A percentile compares a stretch with the other conserved stretches of the same genome.
phyloP scores from a whole-genome alignment of 2,888 invertebrate genomes.

The Pammene fasciana region DNA sequence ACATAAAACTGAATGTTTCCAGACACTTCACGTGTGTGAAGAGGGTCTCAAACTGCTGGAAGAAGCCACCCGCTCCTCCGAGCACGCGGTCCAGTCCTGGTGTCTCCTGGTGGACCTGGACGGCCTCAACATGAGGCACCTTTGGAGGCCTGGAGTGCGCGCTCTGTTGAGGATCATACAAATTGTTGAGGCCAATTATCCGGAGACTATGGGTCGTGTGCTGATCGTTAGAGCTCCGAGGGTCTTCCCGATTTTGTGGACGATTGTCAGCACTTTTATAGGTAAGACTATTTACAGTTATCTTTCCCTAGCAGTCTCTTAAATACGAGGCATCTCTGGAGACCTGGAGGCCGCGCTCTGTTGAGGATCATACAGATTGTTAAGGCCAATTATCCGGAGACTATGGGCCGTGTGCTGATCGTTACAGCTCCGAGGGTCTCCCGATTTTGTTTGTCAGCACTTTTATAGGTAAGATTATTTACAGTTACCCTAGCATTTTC shows the following conservation, averaged over 20 bases:
- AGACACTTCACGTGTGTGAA: slow-evolving; percentile 94
- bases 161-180: slow-evolving; percentile 85
- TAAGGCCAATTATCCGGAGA: slow-evolving; percentile 97
- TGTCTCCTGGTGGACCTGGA: slow-evolving; percentile 95
- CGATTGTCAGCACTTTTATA: slow-evolving; percentile 96
- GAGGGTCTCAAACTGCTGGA: slow-evolving; percentile 94
- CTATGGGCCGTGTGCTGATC: slow-evolving; percentile 95
- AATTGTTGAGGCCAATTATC: slow-evolving; percentile 96
- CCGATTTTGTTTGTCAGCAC: slow-evolving; percentile 97
- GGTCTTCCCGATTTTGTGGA: slow-evolving; percentile 98
- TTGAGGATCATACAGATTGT: slow-evolving; percentile 87
- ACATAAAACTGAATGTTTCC: slow-evolving; percentile 41
- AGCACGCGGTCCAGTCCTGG: slow-evolving; percentile 94
- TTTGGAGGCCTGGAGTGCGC: slow-evolving; percentile 96
- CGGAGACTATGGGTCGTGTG: slow-evolving; percentile 96
- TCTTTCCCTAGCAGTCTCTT: too few relatives aligned
- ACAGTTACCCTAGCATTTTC: too few relatives aligned
- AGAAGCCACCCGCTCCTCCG: slow-evolving; percentile 91
- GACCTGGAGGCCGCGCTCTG: slow-evolving; percentile 93
- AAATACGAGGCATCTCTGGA: slow-evolving; percentile 98
- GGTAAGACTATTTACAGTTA: slow-evolving; percentile 80
- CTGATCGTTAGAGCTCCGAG: slow-evolving; percentile 95
- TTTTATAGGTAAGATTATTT: slow-evolving; percentile 88
- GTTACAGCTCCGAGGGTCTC: slow-evolving; percentile 95
- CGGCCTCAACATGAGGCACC: slow-evolving; percentile 96